Conservation (phyloP, 1,140 invertebrate species). For the Drosophila tsacasi region DNA sequence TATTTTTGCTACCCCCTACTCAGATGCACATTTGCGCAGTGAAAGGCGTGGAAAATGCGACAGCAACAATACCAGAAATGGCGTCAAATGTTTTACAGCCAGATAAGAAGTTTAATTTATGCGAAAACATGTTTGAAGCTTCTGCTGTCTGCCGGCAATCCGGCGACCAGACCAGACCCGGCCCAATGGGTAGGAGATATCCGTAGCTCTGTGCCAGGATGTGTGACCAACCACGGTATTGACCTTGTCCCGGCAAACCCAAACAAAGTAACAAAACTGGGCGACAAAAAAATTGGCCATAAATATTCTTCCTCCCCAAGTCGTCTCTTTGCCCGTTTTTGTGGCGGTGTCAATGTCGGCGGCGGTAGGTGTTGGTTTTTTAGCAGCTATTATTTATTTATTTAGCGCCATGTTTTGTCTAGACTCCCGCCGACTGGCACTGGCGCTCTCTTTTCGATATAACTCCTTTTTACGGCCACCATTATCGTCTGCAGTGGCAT, state of each 20-base stretch:
- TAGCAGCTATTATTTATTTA: slow-evolving; percentile 78
- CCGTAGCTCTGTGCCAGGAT: slow-evolving; percentile 27
- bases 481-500: slow-evolving; percentile 59
- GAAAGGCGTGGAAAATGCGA: slow-evolving; percentile 36
- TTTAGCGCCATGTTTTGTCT: slow-evolving; percentile 83
- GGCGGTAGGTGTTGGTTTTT: slow-evolving; percentile 20
- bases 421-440: slow-evolving; percentile 62
- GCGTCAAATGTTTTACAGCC: slow-evolving; percentile 80
- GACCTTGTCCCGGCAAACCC: slow-evolving; percentile 59
- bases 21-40: slow-evolving; percentile 66
- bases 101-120: slow-evolving; percentile 85
- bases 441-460: slow-evolving; percentile 52
- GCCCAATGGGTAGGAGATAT: slow-evolving; percentile 20
- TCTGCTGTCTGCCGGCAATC: slow-evolving; percentile 8
- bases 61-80: slow-evolving; percentile 55
- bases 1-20: slow-evolving; percentile 43
- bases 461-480: slow-evolving; percentile 73
- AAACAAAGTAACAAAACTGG: slow-evolving; percentile 23
- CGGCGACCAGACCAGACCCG: slow-evolving; percentile 18
- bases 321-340: slow-evolving; percentile 62
- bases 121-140: slow-evolving; percentile 83
- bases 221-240: slow-evolving; percentile 63
- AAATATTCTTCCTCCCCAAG: slow-evolving; percentile 54
- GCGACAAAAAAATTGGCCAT: slow-evolving; percentile 50
- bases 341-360: slow-evolving; percentile 56